phyloP scores from a whole-genome alignment of 2,888 invertebrate genomes.

The Rotaria magnacalcarata region DNA sequence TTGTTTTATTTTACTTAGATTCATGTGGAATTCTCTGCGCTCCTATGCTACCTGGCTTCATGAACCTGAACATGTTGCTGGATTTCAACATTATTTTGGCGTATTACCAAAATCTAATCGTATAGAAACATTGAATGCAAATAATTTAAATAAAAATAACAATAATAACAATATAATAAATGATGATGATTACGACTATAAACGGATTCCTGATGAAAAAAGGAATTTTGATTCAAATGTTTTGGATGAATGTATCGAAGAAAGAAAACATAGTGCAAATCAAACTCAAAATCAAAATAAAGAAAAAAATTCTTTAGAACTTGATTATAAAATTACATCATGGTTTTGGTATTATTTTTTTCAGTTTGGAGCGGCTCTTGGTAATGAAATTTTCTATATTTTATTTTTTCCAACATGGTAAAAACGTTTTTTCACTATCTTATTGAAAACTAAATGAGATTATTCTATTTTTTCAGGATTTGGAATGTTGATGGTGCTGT shows the following conservation, averaged over 20 bases:
- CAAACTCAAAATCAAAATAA: neutral
- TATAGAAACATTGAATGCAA: neutral
- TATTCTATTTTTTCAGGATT: conserved; percentile 54
- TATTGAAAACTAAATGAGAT: no score
- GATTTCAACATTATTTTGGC: conserved; percentile 8
- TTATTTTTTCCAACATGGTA: conserved; percentile 84
- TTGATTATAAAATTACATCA: neutral
- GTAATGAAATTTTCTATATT: conserved; percentile 83
- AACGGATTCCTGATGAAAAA: neutral
- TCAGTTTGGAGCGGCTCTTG: conserved; percentile 75
- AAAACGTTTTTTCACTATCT: neutral
- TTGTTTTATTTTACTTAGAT: neutral
- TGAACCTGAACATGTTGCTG: neutral
- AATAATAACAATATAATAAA: neutral
- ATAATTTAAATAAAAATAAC: neutral
- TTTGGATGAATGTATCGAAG: conserved; percentile 21
- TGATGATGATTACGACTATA: neutral
- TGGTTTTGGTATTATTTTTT: conserved; percentile 79
- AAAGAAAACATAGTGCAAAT: neutral
- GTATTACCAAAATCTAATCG: neutral
- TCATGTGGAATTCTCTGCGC: neutral
- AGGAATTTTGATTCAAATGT: neutral
- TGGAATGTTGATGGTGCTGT: conserved; percentile 87
- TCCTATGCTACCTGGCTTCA: neutral
- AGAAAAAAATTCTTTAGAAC: neutral